Conservation (phyloP, 2,113 vertebrate genomes). For the Isurus oxyrinchus region DNA sequence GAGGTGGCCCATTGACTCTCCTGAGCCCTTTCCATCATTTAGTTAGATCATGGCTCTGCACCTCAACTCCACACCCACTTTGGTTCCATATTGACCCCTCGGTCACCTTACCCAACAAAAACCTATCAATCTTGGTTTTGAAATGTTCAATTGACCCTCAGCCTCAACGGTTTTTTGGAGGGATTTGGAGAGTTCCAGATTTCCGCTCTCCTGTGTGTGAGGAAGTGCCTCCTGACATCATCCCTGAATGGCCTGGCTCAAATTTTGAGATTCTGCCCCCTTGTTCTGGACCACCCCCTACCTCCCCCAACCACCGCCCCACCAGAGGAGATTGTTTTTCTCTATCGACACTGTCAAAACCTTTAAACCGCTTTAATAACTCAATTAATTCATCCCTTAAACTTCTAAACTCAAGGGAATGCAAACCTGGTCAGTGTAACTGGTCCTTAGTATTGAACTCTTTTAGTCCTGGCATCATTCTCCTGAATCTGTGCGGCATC, state of each 20-base stretch:
- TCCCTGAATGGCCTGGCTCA: not conserved
- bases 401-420: not conserved
- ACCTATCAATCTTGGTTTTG: too few species aligned
- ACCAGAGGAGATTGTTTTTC: not conserved
- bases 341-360: too few species aligned
- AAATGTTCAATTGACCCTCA: too few species aligned
- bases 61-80: too few species aligned
- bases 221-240: not conserved
- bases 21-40: too few species aligned
- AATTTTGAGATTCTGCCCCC: not conserved
- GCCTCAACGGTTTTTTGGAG: not conserved
- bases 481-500: too few species aligned
- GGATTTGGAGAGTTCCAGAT: not conserved
- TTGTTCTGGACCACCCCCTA: not conserved
- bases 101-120: too few species aligned
- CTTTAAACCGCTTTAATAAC: not conserved
- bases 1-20: not conserved
- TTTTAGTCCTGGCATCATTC: not conserved
- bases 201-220: not conserved
- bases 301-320: not conserved
- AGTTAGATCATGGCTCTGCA: too few species aligned
- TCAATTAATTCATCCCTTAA: not conserved
- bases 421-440: not conserved
- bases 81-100: too few species aligned
- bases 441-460: not conserved